Base-by-base conservation (phyloP, 2,797 vertebrate genomes). In the Schizothorax lantsangensis region DNA sequence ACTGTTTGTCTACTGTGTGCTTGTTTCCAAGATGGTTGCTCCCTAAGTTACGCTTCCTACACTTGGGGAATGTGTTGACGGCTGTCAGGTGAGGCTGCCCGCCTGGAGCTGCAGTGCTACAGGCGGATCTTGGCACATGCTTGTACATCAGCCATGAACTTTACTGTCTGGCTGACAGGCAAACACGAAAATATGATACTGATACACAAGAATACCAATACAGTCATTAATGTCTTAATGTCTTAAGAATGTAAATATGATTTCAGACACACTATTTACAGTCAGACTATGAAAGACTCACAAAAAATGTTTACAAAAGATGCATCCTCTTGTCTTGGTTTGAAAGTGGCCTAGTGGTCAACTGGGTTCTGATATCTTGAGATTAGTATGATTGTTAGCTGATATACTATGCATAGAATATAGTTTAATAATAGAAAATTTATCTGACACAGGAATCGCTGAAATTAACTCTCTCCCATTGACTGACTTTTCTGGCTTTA, bases 101-200 rank as follows among this genome's bases (percentile, higher is more conserved):
- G 81, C 38, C 40, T 26, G 33, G 21, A 33, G 4, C 59, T 43
- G 17, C 33, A 23, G 57, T 5, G 59, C 47, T 79, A 43, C 81
- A 81, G 59, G n/a, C 6, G 23, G n/a, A 81, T 80, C 84, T 82
- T 85, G 83, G 79, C 71, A 73, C 5, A 21, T 38, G 14, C 19
- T 47, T 40, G 2, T 52, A 12, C 23, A 85, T 85, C 77, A 79
- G 38, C 49, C 12, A 57, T 57, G 64, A 85, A 59, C 74, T 71
- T 81, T 81, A 81, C 64, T 49, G 33, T 40, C 7, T 82, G 80
- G 66, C 47, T 72, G 49, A 72, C 17, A 47, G 66, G 72, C 64
- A 80, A 72, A 43, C n/a, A 43, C 0, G 17, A 57, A n/a, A 45
- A 47, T 57, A 68, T 33, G 12, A 85, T 79, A 45, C 33, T 78